These are phyloP conservation scores for Xiphydria camelus DNA, from an alignment of 2,888 invertebrate genomes.

Conservation along the genomic window DNA sequence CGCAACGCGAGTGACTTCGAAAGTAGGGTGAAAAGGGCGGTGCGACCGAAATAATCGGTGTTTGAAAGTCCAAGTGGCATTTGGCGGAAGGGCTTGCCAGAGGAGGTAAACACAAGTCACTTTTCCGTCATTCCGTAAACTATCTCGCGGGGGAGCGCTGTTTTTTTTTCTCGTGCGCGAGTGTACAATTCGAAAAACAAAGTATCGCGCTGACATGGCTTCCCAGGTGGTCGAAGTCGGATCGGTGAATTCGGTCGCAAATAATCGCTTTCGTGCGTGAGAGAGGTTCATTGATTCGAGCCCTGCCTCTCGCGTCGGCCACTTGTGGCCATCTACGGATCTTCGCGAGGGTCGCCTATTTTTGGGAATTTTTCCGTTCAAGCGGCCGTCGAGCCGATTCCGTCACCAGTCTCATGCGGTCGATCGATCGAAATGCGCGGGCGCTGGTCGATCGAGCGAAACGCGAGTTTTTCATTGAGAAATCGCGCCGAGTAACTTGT, in stretches of 20 bases:
- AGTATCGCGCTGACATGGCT: background rate
- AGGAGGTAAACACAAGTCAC: constrained; percentile 47
- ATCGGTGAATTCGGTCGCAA: no score
- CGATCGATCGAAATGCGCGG: background rate
- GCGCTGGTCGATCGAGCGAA: background rate
- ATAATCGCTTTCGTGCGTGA: constrained; percentile 11
- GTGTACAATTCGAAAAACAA: no score
- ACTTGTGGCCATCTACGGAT: constrained; percentile 51
- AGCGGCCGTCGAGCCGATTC: constrained; percentile 6
- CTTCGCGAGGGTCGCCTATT: constrained; percentile 28
- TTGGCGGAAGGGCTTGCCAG: constrained; percentile 46
- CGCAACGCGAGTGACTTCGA: constrained; percentile 12
- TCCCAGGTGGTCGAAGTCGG: no score
- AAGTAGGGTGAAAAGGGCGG: constrained; percentile 10
- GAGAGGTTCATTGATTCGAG: constrained; percentile 47
- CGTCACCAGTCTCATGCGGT: no score
- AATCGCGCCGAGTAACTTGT: no score
- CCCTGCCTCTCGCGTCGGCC: constrained; percentile 44
- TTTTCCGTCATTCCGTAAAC: constrained; percentile 24
- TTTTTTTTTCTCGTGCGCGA: constrained; percentile 23
- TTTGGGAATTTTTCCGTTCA: constrained; percentile 14
- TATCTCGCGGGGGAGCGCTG: background rate
- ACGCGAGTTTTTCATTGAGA: background rate
- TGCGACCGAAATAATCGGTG: constrained; percentile 19
- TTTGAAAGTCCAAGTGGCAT: constrained; percentile 40